Evolutionary conservation across 2,888 invertebrate species (phyloP), one percentile per base, ranked within the genome.

Genomic region (Tachina fera): DNA sequence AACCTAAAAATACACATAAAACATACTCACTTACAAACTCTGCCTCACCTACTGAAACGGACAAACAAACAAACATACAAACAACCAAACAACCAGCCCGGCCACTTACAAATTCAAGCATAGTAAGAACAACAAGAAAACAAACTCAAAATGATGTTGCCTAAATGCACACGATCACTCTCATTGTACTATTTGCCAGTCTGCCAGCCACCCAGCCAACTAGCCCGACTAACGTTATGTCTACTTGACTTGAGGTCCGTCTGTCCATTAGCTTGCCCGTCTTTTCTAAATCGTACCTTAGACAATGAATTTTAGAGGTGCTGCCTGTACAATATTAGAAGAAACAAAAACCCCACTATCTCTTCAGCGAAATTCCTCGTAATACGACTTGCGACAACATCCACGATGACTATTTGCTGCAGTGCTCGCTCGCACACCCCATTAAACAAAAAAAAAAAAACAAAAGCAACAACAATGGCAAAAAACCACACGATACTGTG

Each of bases 1-100:
- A 91, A 88, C 87, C 47, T 49, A 68, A 87, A 87, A 82, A 80
- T 72, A 87, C 87, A 87, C 87, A 87, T 88, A 87, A 84, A 87
- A 87, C 85, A 87, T 87, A 89, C 81, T 85, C 82, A 80, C 77
- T 86, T 86, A 83, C 86, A 86, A 86, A 86, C 79, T 76, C 71
- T 86, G 83, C 86, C 86, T 84, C 87, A 87, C 84, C 81, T 84
- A 87, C 75, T 76, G 81, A 82, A 78, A 72, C 49, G 63, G 67
- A 51, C 49, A 49, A 72, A 77, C 49, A 74, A 60, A 47, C 60
- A 68, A 63, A 13, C 45, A 61, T 45, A 22, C 41, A 60, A 61
- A 22, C 43, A 81, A 47, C 22, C 49, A 47, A 76, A 60, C 43
- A 65, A 78, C 39, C 61, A 81, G 63, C 72, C 53, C 72, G 60